Evolutionary conservation across 2,113 vertebrate genomes (phyloP), one percentile per base, ranked within the genome.

Genomic region (Oryzias curvinotus): DNA sequence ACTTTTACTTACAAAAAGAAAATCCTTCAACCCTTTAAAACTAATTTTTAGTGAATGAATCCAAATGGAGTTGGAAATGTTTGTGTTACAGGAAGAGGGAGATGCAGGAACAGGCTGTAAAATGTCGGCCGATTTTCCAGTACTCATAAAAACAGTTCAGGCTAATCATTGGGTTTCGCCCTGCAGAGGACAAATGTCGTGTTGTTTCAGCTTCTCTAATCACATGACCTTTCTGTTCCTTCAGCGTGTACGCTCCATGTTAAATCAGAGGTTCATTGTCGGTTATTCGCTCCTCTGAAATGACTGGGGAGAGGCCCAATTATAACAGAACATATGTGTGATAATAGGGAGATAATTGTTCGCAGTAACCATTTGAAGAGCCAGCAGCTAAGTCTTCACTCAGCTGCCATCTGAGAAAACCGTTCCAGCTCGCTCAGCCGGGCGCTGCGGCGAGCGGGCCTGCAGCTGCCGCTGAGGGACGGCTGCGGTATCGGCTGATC

Each of bases 301-400:
- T 57, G 69, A 79, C 77, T 60, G 75, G 68, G 75, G 63, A 71
- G 74, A 75, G 73, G 68, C 71, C 82, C 82, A 88, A 88, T 91
- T 88, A 87, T 62, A 83, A 73, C 66, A 52, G 65, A 85, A 81
- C 75, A 79, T 83, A 83, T 78, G 69, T 84, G 79, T 62, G 82
- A 88, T 88, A 90, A 91, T 86, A 60, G 81, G 79, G 82, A 83
- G 84, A 88, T 90, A 87, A 90, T 88, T 87, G 73, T 83, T 85
- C 78, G 75, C 76, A 78, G 66, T 72, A 73, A 65, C 78, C 82
- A 68, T 73, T 78, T 87, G 61, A 85, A 75, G 74, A 75, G 62
- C 77, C 70, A 57, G 77, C 65, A 86, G 75, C 77, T 26, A 80
- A 59, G 46, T 77, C 70, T 53, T 65, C 30, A 36, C 66, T 82